A percentile compares a stretch with the other conserved stretches of the same genome.
These are phyloP conservation scores for Drosophila nr. fundita DNA, from an alignment of 2,888 invertebrate genomes.

Conservation along the genomic window DNA sequence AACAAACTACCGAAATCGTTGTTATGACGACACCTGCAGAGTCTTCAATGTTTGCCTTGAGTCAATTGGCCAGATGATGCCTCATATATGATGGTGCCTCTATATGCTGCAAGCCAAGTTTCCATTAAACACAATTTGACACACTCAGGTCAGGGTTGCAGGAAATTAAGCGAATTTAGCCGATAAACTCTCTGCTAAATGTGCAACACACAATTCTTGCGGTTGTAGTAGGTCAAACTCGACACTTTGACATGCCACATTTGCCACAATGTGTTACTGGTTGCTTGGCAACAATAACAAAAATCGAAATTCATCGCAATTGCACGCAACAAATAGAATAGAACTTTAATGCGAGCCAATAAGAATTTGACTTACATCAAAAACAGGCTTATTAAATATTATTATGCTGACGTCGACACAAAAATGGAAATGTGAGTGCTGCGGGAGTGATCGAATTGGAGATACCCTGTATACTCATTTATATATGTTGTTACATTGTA, in stretches of 20 bases:
- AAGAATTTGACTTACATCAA: constrained; percentile 16
- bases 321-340: constrained; percentile 26
- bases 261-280: constrained; percentile 9
- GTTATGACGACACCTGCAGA: constrained; percentile 24
- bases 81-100: constrained; percentile 24
- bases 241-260: constrained; percentile 13
- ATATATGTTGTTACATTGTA: not conserved
- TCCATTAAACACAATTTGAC: constrained; percentile 33
- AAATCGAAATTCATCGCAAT: not conserved
- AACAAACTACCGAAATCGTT: constrained; percentile 8
- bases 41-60: not conserved
- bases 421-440: not conserved
- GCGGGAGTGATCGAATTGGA: not conserved
- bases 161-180: not conserved
- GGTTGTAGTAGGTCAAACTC: constrained; percentile 6
- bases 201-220: not conserved
- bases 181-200: not conserved
- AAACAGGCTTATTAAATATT: constrained; percentile 35
- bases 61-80: not conserved
- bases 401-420: constrained; percentile 25
- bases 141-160: constrained; percentile 5
- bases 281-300: constrained; percentile 40
- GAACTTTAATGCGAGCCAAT: constrained; percentile 6
- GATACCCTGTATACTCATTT: not conserved
- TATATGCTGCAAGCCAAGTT: constrained; percentile 9